Base-by-base conservation (phyloP, 2,888 invertebrate genomes). In the Pherbina coryleti region DNA sequence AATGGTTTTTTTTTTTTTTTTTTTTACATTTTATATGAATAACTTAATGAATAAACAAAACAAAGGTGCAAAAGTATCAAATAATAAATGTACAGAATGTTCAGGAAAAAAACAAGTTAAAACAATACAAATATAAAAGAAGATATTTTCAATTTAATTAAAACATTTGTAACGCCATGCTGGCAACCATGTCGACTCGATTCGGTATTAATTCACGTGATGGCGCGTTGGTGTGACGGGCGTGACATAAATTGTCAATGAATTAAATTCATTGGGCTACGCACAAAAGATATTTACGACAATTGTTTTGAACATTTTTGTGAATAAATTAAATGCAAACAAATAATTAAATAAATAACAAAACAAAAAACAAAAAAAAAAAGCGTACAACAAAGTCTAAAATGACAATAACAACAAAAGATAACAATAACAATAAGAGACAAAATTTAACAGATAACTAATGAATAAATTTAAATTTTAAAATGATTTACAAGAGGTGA, bases 181-280 rank as follows among this genome's bases (percentile, higher is more conserved):
- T 37, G 34, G 44, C 67, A 22, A 37, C 34, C 8, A n/a, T 9
- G 31, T 19, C 11, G 66, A n/a, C 5, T 34, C 37, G 66, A n/a
- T 5, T 34, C 37, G 9, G 55, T 22, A 34, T 31, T n/a, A 31
- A 34, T 19, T 31, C 34, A 31, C 11, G 37, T 34, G 66, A 34
- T 66, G 66, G 37, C 34, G 11, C 25, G 11, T 55, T 31, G 28
- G n/a, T n/a, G 9, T 19, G 67, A 9, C n/a, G 22, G 17, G 17
- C 67, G 37, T 67, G 67, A 67, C 44, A 67, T 37, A 67, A 67
- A 67, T 67, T 67, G 34, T 9, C 34, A 67, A 60, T 60, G 14
- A 60, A 60, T 28, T 60, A 28, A 60, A 28, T 28, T 60, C 60
- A 22, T 28, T 60, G 25, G 17, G 28, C 11, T 17, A 14, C 44